Evolutionary conservation across 2,113 vertebrate species (phyloP).

Genomic region (Zeus faber): DNA sequence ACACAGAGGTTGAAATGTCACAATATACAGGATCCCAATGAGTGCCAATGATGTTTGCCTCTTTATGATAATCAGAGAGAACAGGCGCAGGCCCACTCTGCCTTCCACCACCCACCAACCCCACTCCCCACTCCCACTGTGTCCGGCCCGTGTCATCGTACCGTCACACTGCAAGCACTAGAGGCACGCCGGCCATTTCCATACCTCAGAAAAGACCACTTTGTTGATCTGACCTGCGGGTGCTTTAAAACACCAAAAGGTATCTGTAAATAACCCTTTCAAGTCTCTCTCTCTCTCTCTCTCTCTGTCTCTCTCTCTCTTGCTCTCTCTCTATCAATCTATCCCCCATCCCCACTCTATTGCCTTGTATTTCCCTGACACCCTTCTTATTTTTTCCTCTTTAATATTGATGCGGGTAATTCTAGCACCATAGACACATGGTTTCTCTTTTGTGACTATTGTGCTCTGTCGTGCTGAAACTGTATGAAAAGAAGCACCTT

Average conservation of each 20-base stretch:
- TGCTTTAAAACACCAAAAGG: constrained; percentile 53
- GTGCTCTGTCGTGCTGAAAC: constrained; percentile 82
- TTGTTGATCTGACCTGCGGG: constrained; percentile 45
- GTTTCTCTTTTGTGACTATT: constrained; percentile 81
- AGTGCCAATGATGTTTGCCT: constrained; percentile 98
- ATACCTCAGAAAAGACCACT: constrained; percentile 58
- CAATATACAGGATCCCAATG: constrained; percentile 76
- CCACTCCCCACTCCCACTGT: constrained; percentile 32
- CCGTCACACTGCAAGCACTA: constrained; percentile 55
- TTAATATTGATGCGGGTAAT: constrained; percentile 86
- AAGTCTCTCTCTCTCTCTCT: constrained; percentile 31
- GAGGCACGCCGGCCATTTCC: constrained; percentile 46
- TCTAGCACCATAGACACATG: constrained; percentile 81
- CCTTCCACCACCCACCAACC: constrained; percentile 13
- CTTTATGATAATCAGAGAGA: constrained; percentile 84
- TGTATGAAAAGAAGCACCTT: constrained; percentile 89
- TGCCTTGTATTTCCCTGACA: constrained; percentile 34
- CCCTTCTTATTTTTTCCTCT: constrained; percentile 57
- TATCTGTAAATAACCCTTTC: constrained; percentile 56
- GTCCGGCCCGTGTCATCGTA: constrained; percentile 60
- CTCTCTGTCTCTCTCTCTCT: constrained; percentile 40
- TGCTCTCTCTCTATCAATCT: background rate
- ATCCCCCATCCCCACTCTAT: constrained; percentile 50
- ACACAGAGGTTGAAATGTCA: constrained; percentile 77
- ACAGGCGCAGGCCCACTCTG: constrained; percentile 64